Evolutionary conservation across 2,888 invertebrate genomes (phyloP), one percentile per base, ranked within the genome.

Genomic region (Adineta ricciae): DNA sequence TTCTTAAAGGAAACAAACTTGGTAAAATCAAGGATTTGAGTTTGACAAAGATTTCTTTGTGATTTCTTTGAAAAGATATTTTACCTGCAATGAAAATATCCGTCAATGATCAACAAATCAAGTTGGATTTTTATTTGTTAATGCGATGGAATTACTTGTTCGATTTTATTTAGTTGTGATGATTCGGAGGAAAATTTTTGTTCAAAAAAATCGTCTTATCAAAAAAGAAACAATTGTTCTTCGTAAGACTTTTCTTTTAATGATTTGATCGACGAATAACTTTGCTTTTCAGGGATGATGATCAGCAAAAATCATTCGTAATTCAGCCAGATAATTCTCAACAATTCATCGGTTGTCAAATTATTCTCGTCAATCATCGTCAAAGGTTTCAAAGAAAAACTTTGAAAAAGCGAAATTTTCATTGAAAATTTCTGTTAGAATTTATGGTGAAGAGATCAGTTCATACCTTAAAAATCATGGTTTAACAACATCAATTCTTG

Each of bases 1-100:
- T n/a, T 0, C n/a, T 78, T 24, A 38, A 41, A 78, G 78, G 78
- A 78, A 78, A 78, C 41, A 78, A 78, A 41, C 78, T 78, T 78
- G 78, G 78, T 78, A 78, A 21, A 41, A n/a, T 21, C 36, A 38
- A 38, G 21, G 21, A 73, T 38, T 9, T 56, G 21, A 56, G n/a
- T n/a, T n/a, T n/a, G n/a, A n/a, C n/a, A n/a, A n/a, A n/a, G n/a
- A n/a, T n/a, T n/a, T n/a, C 8, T 21, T 24, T 56, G 14, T 56
- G 21, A 56, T 27, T 64, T 64, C 24, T 21, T 64, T 21, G 49
- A 27, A 64, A 4, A 78, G 78, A 78, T 78, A 41, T 78, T 41
- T 78, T 78, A 78, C 78, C 78, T 3, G 78, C 78, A 2, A 78
- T 78, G 78, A 41, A 78, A 9, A 24, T 9, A 1, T 38, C 24